Percentiles rank a stretch among this genome's conserved stretches.
Evolutionary conservation across 2,113 vertebrate species (phyloP).

Genomic region (Apodemus sylvaticus): DNA sequence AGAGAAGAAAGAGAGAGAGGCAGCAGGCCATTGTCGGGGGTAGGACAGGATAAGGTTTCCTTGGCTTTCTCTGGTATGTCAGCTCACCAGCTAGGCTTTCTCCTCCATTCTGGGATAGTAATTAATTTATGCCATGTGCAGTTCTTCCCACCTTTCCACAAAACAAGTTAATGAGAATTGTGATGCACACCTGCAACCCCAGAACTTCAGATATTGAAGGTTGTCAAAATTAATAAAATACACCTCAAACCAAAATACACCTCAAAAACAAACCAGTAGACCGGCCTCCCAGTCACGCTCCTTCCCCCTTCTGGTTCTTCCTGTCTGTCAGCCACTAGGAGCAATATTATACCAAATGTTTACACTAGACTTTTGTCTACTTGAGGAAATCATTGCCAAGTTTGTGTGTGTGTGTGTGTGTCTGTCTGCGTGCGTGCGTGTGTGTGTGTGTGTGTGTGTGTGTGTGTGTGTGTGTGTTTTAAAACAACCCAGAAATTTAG

Average conservation of each 20-base stretch:
- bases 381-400: not conserved
- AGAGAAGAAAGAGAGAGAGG: not conserved
- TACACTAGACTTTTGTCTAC: not conserved
- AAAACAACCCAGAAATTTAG: not conserved
- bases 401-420: not conserved
- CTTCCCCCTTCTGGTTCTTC: not conserved
- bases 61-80: too few species aligned
- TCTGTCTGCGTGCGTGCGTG: too few species aligned
- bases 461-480: too few species aligned
- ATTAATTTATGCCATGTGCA: not conserved
- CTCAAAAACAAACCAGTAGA: not conserved
- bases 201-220: not conserved
- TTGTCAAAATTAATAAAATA: not conserved
- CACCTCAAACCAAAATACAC: too few species aligned
- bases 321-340: not conserved
- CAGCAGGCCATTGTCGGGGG: not conserved
- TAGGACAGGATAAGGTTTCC: conserved; percentile 46
- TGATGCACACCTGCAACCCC: not conserved
- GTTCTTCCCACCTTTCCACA: not conserved
- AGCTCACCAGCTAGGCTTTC: not conserved
- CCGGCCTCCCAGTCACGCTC: too few species aligned
- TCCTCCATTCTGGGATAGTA: not conserved
- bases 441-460: too few species aligned
- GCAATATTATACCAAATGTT: too few species aligned
- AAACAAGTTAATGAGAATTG: not conserved